Base-by-base conservation (phyloP, 2,888 invertebrate species). In the Drosophila anomalata region DNA sequence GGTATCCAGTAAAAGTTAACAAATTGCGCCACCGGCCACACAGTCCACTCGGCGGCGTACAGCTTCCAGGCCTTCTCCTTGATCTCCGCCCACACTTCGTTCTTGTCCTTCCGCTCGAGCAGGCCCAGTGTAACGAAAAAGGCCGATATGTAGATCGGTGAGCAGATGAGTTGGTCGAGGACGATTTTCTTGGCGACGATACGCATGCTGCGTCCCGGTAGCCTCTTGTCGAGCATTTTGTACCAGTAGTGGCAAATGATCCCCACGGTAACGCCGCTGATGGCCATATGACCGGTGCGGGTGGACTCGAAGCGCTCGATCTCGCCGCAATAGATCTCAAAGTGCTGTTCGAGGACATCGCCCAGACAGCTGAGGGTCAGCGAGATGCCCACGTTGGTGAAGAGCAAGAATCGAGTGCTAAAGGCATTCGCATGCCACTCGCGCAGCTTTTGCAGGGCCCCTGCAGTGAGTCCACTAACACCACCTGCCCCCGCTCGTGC, bases 1-100 rank as follows among this genome's bases (percentile, higher is more conserved):
- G 98, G 96, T 75, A 98, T 90, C 88, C 96, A 94, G 90, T 96
- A 97, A 92, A 98, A 98, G 91, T 98, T 98, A n/a, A 98, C 93
- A 44, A 97, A 93, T 91, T 98, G 98, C 1, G 97, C 97, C 6
- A 96, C 96, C 0, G 98, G 98, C 98, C 98, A 98, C 26, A 98
- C 94, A 6, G 96, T 89, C 96, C 97, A 98, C 90, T 98, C 98
- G 1, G 97, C 97, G 52, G 94, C 93, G 89, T 97, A 97, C 11
- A 98, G 92, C 76, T 93, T 94, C 93, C 94, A 94, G 20, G 96
- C 96, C 91, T 98, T 97, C 29, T 93, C 92, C 78, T 92, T 93
- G 33, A 96, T 93, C 92, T 97, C 96, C 42, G 93, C 91, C 73
- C 93, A 93, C 58, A 96, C 94, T 78, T 95, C 94, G 14, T 92